Evolutionary conservation across 2,113 vertebrate genomes (phyloP).

Genomic region (Sclerurus mexicanus): DNA sequence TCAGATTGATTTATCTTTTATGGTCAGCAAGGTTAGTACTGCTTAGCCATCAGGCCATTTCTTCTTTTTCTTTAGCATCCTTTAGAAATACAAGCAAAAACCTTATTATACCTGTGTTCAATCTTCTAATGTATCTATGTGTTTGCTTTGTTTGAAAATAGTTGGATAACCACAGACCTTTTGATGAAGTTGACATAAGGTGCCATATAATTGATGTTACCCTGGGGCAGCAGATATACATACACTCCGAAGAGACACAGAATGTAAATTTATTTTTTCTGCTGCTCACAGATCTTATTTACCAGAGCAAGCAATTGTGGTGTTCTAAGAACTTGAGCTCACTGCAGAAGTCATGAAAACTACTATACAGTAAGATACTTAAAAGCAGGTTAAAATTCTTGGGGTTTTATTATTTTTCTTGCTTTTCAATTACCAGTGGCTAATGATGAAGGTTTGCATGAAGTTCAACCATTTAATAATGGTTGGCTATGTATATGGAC

Average conservation of each 20-base stretch:
- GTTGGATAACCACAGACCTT: slow-evolving; percentile 25
- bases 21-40: not conserved
- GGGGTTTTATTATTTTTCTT: not conserved
- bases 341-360: not conserved
- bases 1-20: not conserved
- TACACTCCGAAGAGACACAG: not conserved
- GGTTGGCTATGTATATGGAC: not conserved
- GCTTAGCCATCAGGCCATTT: not conserved
- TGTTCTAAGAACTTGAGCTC: not conserved
- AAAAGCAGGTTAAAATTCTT: not conserved
- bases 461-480: not conserved
- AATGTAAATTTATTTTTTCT: not conserved
- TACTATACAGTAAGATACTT: not conserved
- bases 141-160: not conserved
- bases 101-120: not conserved
- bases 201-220: slow-evolving; percentile 24
- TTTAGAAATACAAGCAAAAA: not conserved
- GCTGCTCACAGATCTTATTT: not conserved
- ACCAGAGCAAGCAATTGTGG: not conserved
- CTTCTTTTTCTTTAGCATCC: not conserved
- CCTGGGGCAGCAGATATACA: slow-evolving; percentile 4
- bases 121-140: not conserved
- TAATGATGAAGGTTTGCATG: not conserved
- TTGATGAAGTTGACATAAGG: slow-evolving; percentile 18
- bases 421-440: not conserved